These are phyloP conservation scores for Chaetoderma sp. DNA, from an alignment of 2,888 invertebrate species.

Conservation along the genomic window DNA sequence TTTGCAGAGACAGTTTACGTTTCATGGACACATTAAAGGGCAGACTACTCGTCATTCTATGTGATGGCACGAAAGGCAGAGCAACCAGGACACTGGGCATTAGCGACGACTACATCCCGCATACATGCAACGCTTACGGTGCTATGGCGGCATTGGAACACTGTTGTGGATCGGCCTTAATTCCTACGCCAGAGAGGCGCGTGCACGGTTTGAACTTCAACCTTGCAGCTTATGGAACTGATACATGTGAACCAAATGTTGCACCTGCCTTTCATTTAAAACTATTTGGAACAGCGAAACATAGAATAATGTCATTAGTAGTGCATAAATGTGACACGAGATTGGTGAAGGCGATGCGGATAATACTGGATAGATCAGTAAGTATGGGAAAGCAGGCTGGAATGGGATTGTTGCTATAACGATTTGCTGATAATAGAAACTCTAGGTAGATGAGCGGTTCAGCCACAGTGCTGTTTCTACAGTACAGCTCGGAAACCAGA, in stretches of 20 bases:
- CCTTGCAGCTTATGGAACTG: constrained; percentile 54
- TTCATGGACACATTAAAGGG: constrained; percentile 47
- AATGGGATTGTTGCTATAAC: too few species aligned
- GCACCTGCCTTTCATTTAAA: constrained; percentile 58
- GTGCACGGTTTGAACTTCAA: constrained; percentile 61
- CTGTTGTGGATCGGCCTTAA: constrained; percentile 41
- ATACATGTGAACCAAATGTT: constrained; percentile 39
- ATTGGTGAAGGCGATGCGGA: constrained; percentile 57
- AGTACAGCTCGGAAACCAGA: too few species aligned
- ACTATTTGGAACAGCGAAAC: constrained; percentile 59
- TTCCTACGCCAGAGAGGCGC: constrained; percentile 37
- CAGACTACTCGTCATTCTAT: constrained; percentile 57
- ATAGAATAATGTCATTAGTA: constrained; percentile 58
- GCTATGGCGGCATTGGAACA: constrained; percentile 61
- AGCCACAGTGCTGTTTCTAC: too few species aligned
- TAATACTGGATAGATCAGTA: constrained; percentile 64
- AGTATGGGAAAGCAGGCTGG: too few species aligned
- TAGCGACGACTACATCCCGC: constrained; percentile 58
- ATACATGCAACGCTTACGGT: constrained; percentile 58
- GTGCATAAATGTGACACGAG: constrained; percentile 61
- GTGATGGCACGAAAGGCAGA: constrained; percentile 59
- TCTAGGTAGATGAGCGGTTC: too few species aligned
- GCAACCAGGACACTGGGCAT: constrained; percentile 56
- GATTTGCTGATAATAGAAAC: too few species aligned
- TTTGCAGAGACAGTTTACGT: constrained; percentile 50